Evolutionary conservation across 2,797 vertebrate species (phyloP), one percentile per base, ranked within the genome.

Genomic region (Channa striata): DNA sequence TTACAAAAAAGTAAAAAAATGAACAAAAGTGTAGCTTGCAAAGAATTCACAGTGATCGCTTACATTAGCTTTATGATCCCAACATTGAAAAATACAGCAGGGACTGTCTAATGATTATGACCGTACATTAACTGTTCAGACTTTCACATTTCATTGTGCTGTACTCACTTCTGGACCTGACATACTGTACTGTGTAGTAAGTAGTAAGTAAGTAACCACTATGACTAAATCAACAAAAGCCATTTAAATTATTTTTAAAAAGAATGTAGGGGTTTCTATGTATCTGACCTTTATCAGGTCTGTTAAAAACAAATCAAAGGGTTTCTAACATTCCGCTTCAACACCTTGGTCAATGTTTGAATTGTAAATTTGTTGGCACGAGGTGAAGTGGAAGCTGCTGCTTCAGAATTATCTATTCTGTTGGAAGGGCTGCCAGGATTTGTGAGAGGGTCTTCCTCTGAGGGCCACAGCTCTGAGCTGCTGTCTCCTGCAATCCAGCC

Each of bases 321-420:
- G 68, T 89, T 92, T 92, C 81, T 80, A 92, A 87, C 83, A 81
- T 89, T 80, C 79, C 77, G 81, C 86, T 83, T 86, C 84, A 89
- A 87, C 90, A 91, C 88, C 86, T 87, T 68, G 77, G 83, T 81
- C 88, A 81, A 59, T 90, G 92, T 93, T 94, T 93, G 93, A 94
- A 93, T 94, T 94, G 93, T 92, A 94, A 93, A 95, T 95, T 72
- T 91, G 83, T 88, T 92, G 92, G 93, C 92, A 90, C 70, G 51
- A 80, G 81, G 82, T 84, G 87, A 85, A 78, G 75, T 78, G 72
- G 73, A 81, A 90, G 89, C 90, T 87, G 86, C 88, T 91, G 87
- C 77, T 90, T 78, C 84, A 76, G 87, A 90, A 94, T 95, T 90
- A 94, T 86, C 83, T 91, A 94, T 94, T 95, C 94, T 88, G 93